Base-by-base conservation (phyloP, 2,888 invertebrate species). In the Meiosimyza platycephala region DNA sequence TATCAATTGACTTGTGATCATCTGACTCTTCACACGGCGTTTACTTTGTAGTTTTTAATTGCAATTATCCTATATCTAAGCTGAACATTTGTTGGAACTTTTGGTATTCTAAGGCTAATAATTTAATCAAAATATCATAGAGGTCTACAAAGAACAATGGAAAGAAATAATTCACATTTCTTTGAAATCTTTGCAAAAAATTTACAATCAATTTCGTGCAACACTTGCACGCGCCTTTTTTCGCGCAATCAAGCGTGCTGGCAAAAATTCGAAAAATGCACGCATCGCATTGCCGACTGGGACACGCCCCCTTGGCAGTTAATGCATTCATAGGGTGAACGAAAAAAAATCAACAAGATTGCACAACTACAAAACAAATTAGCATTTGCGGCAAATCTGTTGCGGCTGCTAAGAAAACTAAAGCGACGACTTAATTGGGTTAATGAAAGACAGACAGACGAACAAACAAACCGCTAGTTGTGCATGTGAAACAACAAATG, bases 221-320 rank as follows among this genome's bases (percentile, higher is more conserved):
- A 66, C 52, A 54, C 28, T 33, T 59, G 28, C 68, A 50, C 60
- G 59, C 22, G 60, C n/a, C 52, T 60, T 60, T 60, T 33, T 52
- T 69, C 60, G 60, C 51, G 60, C 69, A 52, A 51, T 52, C 22
- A 51, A 60, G 69, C 69, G 48, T 50, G 69, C 33, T 18, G 11
- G 50, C 51, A n/a, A 52, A 50, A 69, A 69, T 69, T 69, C 52
- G n/a, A 60, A 62, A 69, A 40, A 69, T 59, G 60, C 60, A 60
- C 69, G 69, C 67, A 67, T n/a, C 40, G 40, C 40, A 40, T 40
- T 40, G 40, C 40, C 40, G 40, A 18, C 2, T 47, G 48, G 48
- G 51, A n/a, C 69, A 51, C 51, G 60, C 69, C 33, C 50, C 33
- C 68, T 13, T 22, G 40, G 9, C 40, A 40, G 40, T 40, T 40